phyloP scores from a whole-genome alignment of 2,113 vertebrate genomes.

The Seriola rivoliana region DNA sequence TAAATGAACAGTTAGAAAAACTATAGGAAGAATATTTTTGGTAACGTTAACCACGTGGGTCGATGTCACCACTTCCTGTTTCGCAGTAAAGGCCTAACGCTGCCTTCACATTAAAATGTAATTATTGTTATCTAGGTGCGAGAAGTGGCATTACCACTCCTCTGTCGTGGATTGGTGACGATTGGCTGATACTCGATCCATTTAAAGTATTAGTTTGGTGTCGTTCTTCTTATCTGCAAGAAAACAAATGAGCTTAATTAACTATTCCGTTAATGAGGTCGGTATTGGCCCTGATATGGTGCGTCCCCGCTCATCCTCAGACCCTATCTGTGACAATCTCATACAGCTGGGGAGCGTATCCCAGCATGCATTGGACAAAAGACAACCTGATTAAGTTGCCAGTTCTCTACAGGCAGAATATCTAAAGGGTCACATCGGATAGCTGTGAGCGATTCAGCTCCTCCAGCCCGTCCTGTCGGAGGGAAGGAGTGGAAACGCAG shows the following conservation, averaged over 20 bases:
- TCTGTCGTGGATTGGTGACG: too few relatives aligned
- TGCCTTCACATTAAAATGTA: too few relatives aligned
- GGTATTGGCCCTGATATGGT: too few relatives aligned
- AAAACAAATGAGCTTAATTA: too few relatives aligned
- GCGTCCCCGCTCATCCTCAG: background rate
- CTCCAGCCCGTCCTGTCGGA: background rate
- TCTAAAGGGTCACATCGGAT: background rate
- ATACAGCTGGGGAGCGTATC: background rate
- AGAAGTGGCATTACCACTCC: background rate
- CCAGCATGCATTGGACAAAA: background rate
- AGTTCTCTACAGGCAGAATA: background rate
- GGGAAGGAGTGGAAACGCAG: constrained; percentile 29
- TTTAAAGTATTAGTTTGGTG: too few relatives aligned
- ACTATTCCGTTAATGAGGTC: too few relatives aligned
- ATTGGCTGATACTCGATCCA: too few relatives aligned
- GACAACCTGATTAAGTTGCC: background rate
- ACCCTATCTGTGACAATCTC: background rate
- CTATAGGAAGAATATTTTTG: background rate
- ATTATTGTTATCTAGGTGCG: background rate
- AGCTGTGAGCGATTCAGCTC: background rate
- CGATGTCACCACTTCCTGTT: too few relatives aligned
- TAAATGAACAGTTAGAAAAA: too few relatives aligned
- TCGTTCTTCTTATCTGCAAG: too few relatives aligned
- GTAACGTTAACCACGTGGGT: too few relatives aligned
- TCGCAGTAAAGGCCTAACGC: too few relatives aligned